Conservation (phyloP, 2,888 invertebrate species). For the Rotaria sp. region DNA sequence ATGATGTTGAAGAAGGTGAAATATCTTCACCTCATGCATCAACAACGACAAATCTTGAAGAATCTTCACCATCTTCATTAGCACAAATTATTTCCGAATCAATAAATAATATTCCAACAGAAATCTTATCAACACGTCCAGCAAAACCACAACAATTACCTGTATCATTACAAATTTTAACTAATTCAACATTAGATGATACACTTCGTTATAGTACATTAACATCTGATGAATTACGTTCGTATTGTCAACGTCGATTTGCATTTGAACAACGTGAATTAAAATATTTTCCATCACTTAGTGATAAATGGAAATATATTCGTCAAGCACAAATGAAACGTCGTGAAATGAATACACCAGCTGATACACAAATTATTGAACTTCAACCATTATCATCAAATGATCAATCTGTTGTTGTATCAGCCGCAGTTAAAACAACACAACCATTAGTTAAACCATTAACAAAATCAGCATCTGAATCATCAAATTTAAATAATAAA, state of each 20-base stretch:
- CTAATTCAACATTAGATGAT: constrained; percentile 16
- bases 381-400: not conserved
- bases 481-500: not conserved
- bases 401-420: not conserved
- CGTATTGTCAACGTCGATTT: constrained; percentile 6
- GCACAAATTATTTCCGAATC: not conserved
- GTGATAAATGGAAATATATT: constrained; percentile 27
- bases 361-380: not conserved
- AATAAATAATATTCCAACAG: not conserved
- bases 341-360: constrained; percentile 9
- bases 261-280: constrained; percentile 19
- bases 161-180: constrained; percentile 17
- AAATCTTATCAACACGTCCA: constrained; percentile 17
- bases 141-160: constrained; percentile 30
- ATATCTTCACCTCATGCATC: not conserved
- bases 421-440: not conserved
- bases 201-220: not conserved
- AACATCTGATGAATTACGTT: constrained; percentile 13
- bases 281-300: constrained; percentile 6
- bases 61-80: not conserved
- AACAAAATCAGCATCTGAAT: not conserved
- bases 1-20: constrained; percentile 28
- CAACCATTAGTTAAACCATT: too few relatives aligned
- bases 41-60: not conserved
- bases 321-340: constrained; percentile 27